phyloP scores from a whole-genome alignment of 1,140 invertebrate genomes.

The Tachypleus tridentatus region DNA sequence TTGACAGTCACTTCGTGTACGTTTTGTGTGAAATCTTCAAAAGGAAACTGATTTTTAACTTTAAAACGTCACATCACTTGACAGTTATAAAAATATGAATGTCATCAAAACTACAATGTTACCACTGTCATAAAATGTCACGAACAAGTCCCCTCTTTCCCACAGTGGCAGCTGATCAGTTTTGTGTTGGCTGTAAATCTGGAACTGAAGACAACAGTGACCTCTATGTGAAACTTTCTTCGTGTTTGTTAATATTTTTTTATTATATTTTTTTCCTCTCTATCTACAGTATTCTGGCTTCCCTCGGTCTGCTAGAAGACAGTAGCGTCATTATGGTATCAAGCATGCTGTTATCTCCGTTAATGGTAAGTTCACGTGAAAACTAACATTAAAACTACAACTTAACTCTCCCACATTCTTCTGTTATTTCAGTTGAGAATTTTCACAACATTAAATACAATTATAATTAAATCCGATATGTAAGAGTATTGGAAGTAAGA shows the following conservation, averaged over 20 bases:
- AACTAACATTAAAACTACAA: neutral
- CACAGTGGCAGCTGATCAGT: too few species aligned
- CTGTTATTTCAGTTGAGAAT: neutral
- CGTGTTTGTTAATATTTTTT: neutral
- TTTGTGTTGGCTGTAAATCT: too few species aligned
- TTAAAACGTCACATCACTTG: too few species aligned
- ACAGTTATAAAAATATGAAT: too few species aligned
- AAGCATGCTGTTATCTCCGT: slow-evolving; percentile 72
- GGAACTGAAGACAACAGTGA: too few species aligned
- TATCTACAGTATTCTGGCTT: slow-evolving; percentile 51
- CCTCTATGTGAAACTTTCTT: too few species aligned
- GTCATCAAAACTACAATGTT: too few species aligned
- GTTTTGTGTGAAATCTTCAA: too few species aligned
- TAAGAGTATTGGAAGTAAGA: neutral
- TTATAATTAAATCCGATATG: neutral
- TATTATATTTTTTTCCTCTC: slow-evolving; percentile 41
- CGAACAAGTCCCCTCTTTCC: too few species aligned
- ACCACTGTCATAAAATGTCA: too few species aligned
- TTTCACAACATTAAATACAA: neutral
- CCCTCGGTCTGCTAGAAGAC: slow-evolving; percentile 62
- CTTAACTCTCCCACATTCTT: neutral
- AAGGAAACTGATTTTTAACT: too few species aligned
- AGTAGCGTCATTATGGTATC: slow-evolving; percentile 69
- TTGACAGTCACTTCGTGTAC: too few species aligned
- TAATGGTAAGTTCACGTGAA: slow-evolving; percentile 49